These are phyloP conservation scores for Cynocephalus volans DNA, from an alignment of 2,113 vertebrate species.

Conservation along the genomic window DNA sequence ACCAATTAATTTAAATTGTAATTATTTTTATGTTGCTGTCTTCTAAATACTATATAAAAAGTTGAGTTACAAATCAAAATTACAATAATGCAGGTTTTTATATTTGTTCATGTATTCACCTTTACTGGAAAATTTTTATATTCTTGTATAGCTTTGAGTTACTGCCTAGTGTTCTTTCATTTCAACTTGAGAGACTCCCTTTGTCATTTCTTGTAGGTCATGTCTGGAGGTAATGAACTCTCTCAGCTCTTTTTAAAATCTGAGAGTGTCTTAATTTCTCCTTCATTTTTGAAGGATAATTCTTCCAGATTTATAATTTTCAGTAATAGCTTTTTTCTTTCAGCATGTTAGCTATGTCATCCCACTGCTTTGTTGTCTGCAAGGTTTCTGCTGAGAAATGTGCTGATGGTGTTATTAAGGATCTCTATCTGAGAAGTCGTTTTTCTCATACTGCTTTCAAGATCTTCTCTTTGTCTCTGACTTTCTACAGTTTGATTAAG, in stretches of 20 bases:
- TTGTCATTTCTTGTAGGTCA: not conserved
- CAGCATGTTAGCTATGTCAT: not conserved
- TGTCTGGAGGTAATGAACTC: not conserved
- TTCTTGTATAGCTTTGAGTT: not conserved
- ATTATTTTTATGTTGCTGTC: not conserved
- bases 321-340: not conserved
- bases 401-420: not conserved
- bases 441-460: slow-evolving; percentile 23
- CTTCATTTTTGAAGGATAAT: not conserved
- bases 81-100: not conserved
- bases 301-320: not conserved
- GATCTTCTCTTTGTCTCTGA: not conserved
- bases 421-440: not conserved
- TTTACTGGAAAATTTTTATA: not conserved
- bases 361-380: not conserved
- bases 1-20: not conserved
- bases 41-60: not conserved
- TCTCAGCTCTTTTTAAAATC: not conserved
- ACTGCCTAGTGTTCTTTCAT: not conserved
- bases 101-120: not conserved
- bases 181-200: not conserved
- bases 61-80: not conserved
- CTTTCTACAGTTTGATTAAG: not conserved
- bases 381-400: not conserved
- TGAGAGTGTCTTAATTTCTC: not conserved